Percentiles rank a stretch among this genome's conserved stretches.
phyloP scores from a whole-genome alignment of 2,797 vertebrate genomes.

The Columba guinea region DNA sequence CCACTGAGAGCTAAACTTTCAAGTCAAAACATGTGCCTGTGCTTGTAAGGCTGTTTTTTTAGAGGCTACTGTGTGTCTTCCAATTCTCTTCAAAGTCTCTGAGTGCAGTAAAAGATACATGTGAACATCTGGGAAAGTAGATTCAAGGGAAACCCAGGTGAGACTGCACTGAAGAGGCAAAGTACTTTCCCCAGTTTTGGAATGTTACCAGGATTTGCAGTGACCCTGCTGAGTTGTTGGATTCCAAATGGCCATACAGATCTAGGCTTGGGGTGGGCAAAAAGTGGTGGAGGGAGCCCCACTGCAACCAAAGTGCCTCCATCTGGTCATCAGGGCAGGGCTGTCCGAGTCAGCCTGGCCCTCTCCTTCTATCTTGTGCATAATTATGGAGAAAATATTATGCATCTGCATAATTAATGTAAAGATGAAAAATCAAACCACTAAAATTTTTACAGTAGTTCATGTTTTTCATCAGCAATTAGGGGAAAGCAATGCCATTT shows the following conservation, averaged over 20 bases:
- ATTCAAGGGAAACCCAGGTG: neutral
- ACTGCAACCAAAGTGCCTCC: neutral
- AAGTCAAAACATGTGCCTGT: neutral
- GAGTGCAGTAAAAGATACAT: neutral
- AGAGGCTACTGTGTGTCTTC: neutral
- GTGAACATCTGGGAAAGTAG: neutral
- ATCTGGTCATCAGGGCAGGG: neutral
- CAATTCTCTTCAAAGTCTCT: neutral
- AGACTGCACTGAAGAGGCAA: neutral
- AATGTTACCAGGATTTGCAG: neutral
- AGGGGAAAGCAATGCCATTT: neutral
- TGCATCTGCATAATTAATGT: neutral
- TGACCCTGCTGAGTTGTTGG: neutral
- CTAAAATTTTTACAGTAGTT: neutral
- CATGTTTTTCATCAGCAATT: neutral
- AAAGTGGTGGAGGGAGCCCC: neutral
- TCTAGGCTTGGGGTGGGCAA: neutral
- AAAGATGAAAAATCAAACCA: neutral
- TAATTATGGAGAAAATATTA: neutral
- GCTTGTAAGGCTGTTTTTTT: neutral
- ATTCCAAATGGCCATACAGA: neutral
- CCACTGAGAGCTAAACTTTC: neutral
- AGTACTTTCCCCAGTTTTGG: neutral
- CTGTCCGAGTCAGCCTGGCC: neutral
- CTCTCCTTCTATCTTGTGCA: neutral